Conservation (phyloP, 1,140 invertebrate genomes). For the Aphelinus atriplicis region DNA sequence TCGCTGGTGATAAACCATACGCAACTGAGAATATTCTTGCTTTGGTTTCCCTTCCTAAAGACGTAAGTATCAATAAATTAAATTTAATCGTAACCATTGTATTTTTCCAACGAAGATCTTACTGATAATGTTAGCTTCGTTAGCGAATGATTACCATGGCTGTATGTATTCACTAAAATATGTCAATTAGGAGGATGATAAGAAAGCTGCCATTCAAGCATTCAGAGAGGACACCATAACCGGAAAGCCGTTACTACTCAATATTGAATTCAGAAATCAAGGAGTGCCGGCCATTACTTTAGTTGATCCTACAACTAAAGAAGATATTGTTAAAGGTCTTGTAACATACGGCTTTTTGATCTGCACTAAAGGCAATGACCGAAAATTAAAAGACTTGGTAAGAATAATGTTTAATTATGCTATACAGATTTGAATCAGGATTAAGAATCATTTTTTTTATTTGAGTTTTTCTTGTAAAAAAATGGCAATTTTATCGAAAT, state of each 20-base stretch:
- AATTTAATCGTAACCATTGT: constrained; percentile 1
- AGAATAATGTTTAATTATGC: constrained; percentile 38
- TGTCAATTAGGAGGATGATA: constrained; percentile 75
- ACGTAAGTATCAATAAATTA: constrained; percentile 69
- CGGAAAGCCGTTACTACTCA: constrained; percentile 77
- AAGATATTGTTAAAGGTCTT: constrained; percentile 85
- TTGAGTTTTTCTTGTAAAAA: not conserved
- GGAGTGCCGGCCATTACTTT: constrained; percentile 79
- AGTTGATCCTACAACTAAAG: constrained; percentile 75
- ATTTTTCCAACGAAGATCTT: constrained; percentile 12
- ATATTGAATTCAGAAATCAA: constrained; percentile 75
- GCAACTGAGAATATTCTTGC: constrained; percentile 89
- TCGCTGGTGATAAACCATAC: constrained; percentile 78
- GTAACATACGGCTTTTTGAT: constrained; percentile 88
- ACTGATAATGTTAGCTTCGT: constrained; percentile 2
- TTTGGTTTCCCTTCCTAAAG: constrained; percentile 82
- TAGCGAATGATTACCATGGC: constrained; percentile 7
- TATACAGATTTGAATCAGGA: too few relatives aligned
- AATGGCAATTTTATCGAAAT: too few relatives aligned
- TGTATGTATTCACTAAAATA: constrained; percentile 31
- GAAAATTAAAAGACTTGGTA: constrained; percentile 82
- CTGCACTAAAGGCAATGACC: constrained; percentile 83
- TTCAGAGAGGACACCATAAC: constrained; percentile 73
- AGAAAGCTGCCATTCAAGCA: constrained; percentile 77
- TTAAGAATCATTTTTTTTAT: not conserved